phyloP scores from a whole-genome alignment of 2,113 vertebrate species.

The Tretioscincus oriximinensis region DNA sequence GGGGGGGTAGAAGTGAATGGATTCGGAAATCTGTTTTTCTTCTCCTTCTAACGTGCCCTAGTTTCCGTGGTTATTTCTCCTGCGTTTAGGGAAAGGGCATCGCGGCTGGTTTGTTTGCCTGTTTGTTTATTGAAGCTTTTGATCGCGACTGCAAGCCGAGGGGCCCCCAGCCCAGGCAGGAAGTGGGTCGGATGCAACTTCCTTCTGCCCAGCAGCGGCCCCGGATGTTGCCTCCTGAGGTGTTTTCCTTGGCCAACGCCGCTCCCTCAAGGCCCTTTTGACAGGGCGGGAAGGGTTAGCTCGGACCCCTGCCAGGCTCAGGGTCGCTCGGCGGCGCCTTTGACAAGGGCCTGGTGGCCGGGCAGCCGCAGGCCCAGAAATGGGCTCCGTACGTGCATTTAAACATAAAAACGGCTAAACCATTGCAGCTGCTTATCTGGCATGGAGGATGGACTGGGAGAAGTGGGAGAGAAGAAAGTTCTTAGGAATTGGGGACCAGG shows the following conservation, averaged over 20 bases:
- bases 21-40: neutral
- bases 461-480: too few relatives aligned
- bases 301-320: neutral
- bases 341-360: neutral
- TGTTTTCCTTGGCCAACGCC: neutral
- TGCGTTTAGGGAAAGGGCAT: too few relatives aligned
- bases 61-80: too few relatives aligned
- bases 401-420: too few relatives aligned
- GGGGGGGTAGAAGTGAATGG: neutral
- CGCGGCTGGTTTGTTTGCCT: too few relatives aligned
- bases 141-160: neutral
- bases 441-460: too few relatives aligned
- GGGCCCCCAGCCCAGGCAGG: slow-evolving; percentile 23
- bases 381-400: too few relatives aligned
- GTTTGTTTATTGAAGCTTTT: neutral
- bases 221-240: neutral
- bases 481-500: too few relatives aligned
- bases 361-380: neutral
- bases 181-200: slow-evolving; percentile 34
- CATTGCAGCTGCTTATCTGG: too few relatives aligned
- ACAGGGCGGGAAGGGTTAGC: neutral
- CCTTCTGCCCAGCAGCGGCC: too few relatives aligned
- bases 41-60: neutral
- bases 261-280: neutral
- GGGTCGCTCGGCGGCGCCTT: neutral